Percentiles rank a stretch among this genome's conserved stretches.
Evolutionary conservation across 2,797 vertebrate genomes (phyloP).

Genomic region (Urocyon cinereoargenteus): DNA sequence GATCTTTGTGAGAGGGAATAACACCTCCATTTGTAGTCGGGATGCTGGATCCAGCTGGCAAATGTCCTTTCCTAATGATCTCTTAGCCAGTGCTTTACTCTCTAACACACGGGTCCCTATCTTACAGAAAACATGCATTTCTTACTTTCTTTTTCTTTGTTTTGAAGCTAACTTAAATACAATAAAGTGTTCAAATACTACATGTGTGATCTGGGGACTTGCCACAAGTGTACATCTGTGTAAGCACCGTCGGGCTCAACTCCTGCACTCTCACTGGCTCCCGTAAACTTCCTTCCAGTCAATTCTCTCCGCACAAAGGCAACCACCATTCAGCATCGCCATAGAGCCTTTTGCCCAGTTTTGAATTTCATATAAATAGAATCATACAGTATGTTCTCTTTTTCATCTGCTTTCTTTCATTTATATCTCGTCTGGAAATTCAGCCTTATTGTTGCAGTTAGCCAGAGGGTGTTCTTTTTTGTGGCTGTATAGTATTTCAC

Average conservation of each 20-base stretch:
- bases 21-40: accelerated
- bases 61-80: not conserved
- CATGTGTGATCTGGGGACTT: not conserved
- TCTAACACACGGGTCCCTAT: accelerated
- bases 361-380: not conserved
- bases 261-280: not conserved
- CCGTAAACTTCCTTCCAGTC: accelerated
- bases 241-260: not conserved
- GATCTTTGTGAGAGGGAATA: accelerated
- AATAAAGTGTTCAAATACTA: not conserved
- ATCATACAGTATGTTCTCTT: not conserved
- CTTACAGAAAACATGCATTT: not conserved
- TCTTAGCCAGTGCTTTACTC: not conserved
- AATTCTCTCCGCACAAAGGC: not conserved
- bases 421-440: not conserved
- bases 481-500: not conserved
- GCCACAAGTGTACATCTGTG: not conserved
- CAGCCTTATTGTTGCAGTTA: too few species aligned
- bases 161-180: not conserved
- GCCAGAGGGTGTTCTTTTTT: not conserved
- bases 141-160: not conserved
- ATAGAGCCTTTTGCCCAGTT: not conserved
- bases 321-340: not conserved
- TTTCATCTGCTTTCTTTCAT: not conserved
- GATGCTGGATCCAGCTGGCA: not conserved